Base-by-base conservation (phyloP, 1,140 invertebrate species). In the Drosophila mauritiana region DNA sequence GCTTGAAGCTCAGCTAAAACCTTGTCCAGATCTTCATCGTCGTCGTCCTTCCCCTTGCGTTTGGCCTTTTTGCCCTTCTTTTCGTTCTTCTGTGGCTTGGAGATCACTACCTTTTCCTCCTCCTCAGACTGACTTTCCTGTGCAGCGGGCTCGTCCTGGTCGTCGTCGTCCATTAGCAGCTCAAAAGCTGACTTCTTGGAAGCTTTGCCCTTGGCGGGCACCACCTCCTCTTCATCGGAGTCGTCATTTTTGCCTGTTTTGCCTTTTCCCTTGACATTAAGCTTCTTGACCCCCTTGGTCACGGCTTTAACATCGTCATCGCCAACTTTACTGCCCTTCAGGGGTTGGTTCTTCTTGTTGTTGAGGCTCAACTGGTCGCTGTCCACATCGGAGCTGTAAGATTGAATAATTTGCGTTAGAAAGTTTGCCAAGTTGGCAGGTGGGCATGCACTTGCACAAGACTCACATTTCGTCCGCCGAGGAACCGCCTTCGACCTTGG, bases 21-120 rank as follows among this genome's bases (percentile, higher is more conserved):
- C 92, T 96, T 96, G 86, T 98, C 97, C 67, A 97, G 93, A 91
- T 97, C 96, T 82, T 97, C 96, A 11, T 92, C 91, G 90, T 96
- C 97, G 55, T 97, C 95, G 80, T 96, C 95, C 36, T 90, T 91
- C 5, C 95, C 95, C 92, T 96, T 96, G 85, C 95, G 96, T 83
- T 94, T 96, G 20, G 93, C 79, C 81, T 96, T 96, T 86, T 96
- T 96, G 11, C 94, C 93, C 92, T 96, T 95, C 80, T 95, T 94
- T 84, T 94, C 93, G 72, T 94, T 92, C 74, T 94, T 93, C 61
- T 82, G 82, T 67, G 92, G 91, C 57, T 92, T 91, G 70, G 93
- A 93, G 79, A 94, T 93, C 68, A 92, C 93, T 68, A 92, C 88
- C 25, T 92, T 85, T 65, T 91, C 92, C 43, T 91, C 80, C 52